Evolutionary conservation across 2,113 vertebrate species (phyloP).

Genomic region (Formicarius rufipectus): DNA sequence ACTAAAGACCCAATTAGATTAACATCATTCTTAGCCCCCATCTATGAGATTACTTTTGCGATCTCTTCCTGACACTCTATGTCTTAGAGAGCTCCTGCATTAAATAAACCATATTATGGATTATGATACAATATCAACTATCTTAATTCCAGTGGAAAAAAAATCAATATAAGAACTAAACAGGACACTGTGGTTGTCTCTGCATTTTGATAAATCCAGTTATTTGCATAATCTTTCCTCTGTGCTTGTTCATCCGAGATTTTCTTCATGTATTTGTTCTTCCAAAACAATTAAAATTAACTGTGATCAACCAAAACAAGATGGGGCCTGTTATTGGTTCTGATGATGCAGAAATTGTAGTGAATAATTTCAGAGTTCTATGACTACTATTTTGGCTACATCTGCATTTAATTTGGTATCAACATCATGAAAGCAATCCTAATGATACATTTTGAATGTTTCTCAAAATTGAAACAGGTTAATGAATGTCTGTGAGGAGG

Average conservation of each 20-base stretch:
- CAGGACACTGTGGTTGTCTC: background rate
- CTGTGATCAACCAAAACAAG: background rate
- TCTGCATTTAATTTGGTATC: background rate
- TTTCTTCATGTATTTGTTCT: background rate
- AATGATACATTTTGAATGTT: background rate
- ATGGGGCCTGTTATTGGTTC: background rate
- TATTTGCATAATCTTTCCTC: background rate
- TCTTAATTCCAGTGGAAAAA: background rate
- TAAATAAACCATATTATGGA: constrained; percentile 21
- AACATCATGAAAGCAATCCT: background rate
- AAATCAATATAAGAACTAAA: background rate
- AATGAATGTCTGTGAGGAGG: background rate
- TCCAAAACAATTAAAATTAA: background rate
- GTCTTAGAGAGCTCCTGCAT: background rate
- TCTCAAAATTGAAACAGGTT: background rate
- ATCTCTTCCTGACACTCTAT: constrained; percentile 49
- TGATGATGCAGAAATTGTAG: background rate
- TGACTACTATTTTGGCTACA: background rate
- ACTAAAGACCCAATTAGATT: constrained; percentile 33
- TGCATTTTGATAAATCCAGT: background rate
- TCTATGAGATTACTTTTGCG: constrained; percentile 19
- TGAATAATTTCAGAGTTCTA: background rate
- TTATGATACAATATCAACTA: background rate
- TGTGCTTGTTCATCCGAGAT: background rate
- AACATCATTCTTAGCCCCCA: constrained; percentile 6